Evolutionary conservation across 2,113 vertebrate species (phyloP), one percentile per base, ranked within the genome.

Genomic region (Willisornis vidua): DNA sequence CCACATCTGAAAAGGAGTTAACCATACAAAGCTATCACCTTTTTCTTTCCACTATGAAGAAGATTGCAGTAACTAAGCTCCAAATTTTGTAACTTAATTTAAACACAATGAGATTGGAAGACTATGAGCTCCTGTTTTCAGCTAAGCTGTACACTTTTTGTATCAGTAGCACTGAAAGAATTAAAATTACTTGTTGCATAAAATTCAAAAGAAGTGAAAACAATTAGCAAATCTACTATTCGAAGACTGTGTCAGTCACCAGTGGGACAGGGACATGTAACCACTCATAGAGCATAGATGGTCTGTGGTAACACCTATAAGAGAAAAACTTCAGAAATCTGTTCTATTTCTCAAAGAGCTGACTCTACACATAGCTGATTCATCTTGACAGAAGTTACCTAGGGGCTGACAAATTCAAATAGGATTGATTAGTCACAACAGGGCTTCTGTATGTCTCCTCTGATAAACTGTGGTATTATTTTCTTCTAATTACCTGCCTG

Each of bases 361-460:
- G 52, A 61, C 26, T 88, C 54, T 46, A 19, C 63, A 65, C 14
- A 7, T 84, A 45, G 54, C 45, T 90, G 68, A 95, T 90, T 88
- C 35, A 55, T 93, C 65, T 74, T 89, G 79, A 72, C 41, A 61
- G 79, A 88, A 93, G 15, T 78, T 95, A 84, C 33, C 92, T 31
- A 65, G 39, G 26, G 90, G 90, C 79, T 90, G 45, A 75, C 15
- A 91, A 87, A 87, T 82, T 89, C 70, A 59, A 87, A 58, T 78
- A 84, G 90, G 90, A 84, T 45, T 78, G 76, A 86, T 95, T 82
- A 81, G 77, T 92, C 73, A 82, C 80, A 94, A 52, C 63, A 92
- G 61, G 88, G 61, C 68, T 93, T 90, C 26, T 81, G 5, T 41
- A 31, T 77, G 55, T 92, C 79, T 88, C 28, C 83, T 88, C 65